Evolutionary conservation across 2,113 vertebrate species (phyloP).

Genomic region (Gobio gobio): DNA sequence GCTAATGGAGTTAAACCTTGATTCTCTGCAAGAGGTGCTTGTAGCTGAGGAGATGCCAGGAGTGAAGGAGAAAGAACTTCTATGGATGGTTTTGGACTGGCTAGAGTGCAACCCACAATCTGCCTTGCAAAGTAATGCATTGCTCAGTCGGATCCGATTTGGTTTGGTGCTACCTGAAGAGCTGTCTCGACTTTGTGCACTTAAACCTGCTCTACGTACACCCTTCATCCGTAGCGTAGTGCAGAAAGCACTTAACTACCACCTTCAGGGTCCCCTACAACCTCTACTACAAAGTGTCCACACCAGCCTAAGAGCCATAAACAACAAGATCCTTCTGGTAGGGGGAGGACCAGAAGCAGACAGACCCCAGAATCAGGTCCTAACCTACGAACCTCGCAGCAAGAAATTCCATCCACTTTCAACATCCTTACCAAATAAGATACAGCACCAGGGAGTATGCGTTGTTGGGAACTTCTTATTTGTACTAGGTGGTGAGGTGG

Average conservation of each 20-base stretch:
- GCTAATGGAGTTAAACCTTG: conserved; percentile 82
- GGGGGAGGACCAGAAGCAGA: conserved; percentile 78
- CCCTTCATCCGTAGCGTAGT: conserved; percentile 84
- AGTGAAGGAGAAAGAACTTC: conserved; percentile 80
- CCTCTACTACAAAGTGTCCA: conserved; percentile 85
- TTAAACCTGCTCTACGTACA: conserved; percentile 76
- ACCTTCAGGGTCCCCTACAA: conserved; percentile 78
- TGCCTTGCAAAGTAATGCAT: conserved; percentile 72
- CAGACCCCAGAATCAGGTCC: conserved; percentile 75
- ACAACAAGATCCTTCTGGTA: conserved; percentile 80
- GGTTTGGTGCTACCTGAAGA: conserved; percentile 77
- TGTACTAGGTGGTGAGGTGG: conserved; percentile 85
- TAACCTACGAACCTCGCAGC: conserved; percentile 82
- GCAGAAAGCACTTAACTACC: conserved; percentile 89
- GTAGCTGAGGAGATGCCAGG: conserved; percentile 80
- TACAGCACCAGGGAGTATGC: conserved; percentile 85
- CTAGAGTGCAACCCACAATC: conserved; percentile 79
- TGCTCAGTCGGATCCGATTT: conserved; percentile 85
- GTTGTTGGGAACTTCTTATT: conserved; percentile 90
- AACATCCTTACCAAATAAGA: conserved; percentile 69
- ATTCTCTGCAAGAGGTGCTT: conserved; percentile 79
- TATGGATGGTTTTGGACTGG: conserved; percentile 85
- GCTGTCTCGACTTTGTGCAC: conserved; percentile 73
- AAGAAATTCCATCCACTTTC: conserved; percentile 77
- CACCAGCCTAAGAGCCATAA: conserved; percentile 78